Base-by-base conservation (phyloP, 2,888 invertebrate genomes). In the Agonopterix arenella region DNA sequence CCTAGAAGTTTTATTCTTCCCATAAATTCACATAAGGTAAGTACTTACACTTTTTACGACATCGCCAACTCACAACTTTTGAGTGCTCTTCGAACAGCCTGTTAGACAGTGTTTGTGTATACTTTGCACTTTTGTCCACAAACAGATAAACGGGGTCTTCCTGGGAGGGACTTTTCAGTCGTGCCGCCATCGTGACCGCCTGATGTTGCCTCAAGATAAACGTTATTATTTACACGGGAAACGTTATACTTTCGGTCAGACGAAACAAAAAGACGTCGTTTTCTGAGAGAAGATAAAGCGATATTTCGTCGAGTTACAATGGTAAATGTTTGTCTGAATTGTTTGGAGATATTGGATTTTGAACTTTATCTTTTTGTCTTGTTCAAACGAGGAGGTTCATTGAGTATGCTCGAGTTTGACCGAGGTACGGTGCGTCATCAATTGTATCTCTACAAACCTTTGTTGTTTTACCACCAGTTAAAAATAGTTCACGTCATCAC, bases 131-230 rank as follows among this genome's bases (percentile, higher is more conserved):
- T 65, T 69, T 64, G 66, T 67, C 61, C 65, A 68, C 66, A 70
- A 70, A 70, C 66, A 70, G 73, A 75, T 74, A 74, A 70, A 75
- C 63, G 62, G 59, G 68, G 68, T 28, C 65, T 68, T 68, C 68
- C 70, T 63, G 59, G 60, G 57, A 67, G 64, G 63, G 61, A 28
- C 28, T 71, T 79, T 82, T 82, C 64, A 70, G 76, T 66, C 67
- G 68, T 62, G 71, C 82, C 78, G 80, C 68, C 68, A 16, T 78
- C 83, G 83, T 80, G 84, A 84, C 81, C 73, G 69, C 69, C 72
- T 68, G 84, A 84, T 84, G 74, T 69, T 65, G 69, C 62, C 64
- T 66, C 59, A 54, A 77, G 86, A 84, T 85, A 84, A 80, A 67
- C 68, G 61, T 71, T 75, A 73, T 78, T 77, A 78, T 80, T 78